Percentiles rank a stretch among this genome's conserved stretches.
phyloP scores from a whole-genome alignment of 2,797 vertebrate genomes.

The Chaenodraco wilsoni region DNA sequence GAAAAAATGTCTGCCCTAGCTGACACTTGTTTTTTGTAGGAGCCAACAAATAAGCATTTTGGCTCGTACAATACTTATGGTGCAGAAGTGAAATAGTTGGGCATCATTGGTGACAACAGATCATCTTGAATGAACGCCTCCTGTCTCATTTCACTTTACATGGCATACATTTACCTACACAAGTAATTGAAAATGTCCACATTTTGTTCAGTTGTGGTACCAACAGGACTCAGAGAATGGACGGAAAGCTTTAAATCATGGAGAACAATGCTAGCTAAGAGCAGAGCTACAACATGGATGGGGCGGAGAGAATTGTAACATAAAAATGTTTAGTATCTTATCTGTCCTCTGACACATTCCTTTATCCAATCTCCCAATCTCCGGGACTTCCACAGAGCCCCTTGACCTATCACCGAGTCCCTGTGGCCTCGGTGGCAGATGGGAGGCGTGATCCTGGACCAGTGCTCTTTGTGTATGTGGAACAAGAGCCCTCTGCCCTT shows the following conservation, averaged over 20 bases:
- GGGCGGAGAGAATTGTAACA: neutral
- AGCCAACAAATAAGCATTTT: no score
- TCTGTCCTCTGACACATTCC: constrained; percentile 37
- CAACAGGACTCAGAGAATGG: constrained; percentile 13
- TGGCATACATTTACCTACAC: neutral
- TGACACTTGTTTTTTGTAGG: no score
- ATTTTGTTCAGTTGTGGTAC: neutral
- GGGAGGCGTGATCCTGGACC: constrained; percentile 48
- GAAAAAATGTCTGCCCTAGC: no score
- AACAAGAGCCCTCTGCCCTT: constrained; percentile 55
- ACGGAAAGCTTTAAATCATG: constrained; percentile 16
- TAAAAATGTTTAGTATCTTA: constrained; percentile 17
- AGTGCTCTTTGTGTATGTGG: constrained; percentile 45
- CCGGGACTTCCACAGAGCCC: constrained; percentile 30
- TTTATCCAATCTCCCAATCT: constrained; percentile 23
- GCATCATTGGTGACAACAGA: neutral
- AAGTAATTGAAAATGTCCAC: neutral
- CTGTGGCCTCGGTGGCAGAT: constrained; percentile 50
- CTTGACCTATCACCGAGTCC: constrained; percentile 10
- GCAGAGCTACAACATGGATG: constrained; percentile 14
- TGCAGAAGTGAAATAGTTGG: neutral
- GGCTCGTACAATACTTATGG: no score
- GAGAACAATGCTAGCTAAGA: constrained; percentile 21
- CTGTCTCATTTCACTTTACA: neutral
- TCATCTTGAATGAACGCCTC: neutral